These are phyloP conservation scores for Siniperca knerii DNA, from an alignment of 2,113 vertebrate genomes.

Conservation along the genomic window DNA sequence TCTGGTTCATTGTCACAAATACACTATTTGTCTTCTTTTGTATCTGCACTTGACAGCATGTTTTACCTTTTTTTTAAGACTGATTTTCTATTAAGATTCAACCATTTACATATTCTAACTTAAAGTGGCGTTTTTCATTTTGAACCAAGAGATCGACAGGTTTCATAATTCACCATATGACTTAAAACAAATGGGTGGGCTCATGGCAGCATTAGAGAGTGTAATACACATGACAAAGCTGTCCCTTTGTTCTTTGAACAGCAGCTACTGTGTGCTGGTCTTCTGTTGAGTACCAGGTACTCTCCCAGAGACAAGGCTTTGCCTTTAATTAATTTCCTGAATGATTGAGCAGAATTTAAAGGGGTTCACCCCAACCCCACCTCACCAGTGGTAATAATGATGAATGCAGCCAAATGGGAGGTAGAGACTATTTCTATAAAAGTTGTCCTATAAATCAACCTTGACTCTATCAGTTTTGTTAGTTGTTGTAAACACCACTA, in stretches of 20 bases:
- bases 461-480: neutral
- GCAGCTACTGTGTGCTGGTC: conserved; percentile 14
- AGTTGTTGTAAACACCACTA: conserved; percentile 1
- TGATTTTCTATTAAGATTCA: too few relatives aligned
- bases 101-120: neutral
- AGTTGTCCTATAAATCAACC: conserved; percentile 28
- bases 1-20: neutral
- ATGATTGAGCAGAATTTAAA: conserved; percentile 33
- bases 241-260: conserved; percentile 37
- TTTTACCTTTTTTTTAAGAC: neutral
- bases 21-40: too few relatives aligned
- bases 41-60: neutral
- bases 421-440: conserved; percentile 34
- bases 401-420: conserved; percentile 26
- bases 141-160: neutral
- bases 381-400: conserved; percentile 37
- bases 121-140: neutral
- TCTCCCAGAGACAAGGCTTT: conserved; percentile 33
- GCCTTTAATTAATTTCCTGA: conserved; percentile 64
- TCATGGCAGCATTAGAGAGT: neutral
- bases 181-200: conserved; percentile 9
- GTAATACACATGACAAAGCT: conserved; percentile 15
- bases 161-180: conserved; percentile 17
- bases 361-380: too few relatives aligned
- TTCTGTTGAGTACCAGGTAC: conserved; percentile 43